Evolutionary conservation across 30 jellyfish, hydroid and myxozoan species (phyloP).

Genomic region (Cassiopea andromeda): DNA sequence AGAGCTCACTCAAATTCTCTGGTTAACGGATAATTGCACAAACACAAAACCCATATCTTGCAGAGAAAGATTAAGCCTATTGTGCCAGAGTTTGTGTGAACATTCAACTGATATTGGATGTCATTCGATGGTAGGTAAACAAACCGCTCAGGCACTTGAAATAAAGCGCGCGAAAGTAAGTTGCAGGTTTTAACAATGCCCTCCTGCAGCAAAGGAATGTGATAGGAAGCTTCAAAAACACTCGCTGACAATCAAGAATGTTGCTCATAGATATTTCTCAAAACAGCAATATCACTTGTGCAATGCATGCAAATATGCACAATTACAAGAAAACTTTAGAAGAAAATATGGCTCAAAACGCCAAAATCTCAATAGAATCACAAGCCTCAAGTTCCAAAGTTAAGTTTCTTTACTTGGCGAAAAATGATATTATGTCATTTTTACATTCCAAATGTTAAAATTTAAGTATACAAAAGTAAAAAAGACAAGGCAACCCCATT

Average conservation of each 20-base stretch:
- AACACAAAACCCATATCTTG: neutral
- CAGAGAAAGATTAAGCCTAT: neutral
- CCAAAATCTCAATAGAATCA: neutral
- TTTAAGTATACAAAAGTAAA: no score
- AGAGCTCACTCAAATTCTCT: neutral
- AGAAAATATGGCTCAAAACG: neutral
- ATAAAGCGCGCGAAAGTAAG: neutral
- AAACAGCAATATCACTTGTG: neutral
- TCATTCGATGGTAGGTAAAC: slow-evolving; percentile 2
- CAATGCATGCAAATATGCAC: neutral
- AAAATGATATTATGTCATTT: no score
- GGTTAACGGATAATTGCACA: slow-evolving; percentile 23
- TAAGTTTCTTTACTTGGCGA: no score
- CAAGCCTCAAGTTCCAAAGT: no score
- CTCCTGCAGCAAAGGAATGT: slow-evolving; percentile 1
- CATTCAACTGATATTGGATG: neutral
- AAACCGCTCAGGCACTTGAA: neutral
- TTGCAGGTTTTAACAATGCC: neutral
- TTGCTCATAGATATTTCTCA: neutral
- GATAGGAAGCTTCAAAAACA: neutral
- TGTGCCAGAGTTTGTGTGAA: neutral
- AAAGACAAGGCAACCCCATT: no score
- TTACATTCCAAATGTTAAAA: no score
- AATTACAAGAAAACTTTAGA: neutral
- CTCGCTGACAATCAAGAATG: no score